These are phyloP conservation scores for Chaetodon auriga DNA, from an alignment of 2,113 vertebrate species.

Conservation along the genomic window DNA sequence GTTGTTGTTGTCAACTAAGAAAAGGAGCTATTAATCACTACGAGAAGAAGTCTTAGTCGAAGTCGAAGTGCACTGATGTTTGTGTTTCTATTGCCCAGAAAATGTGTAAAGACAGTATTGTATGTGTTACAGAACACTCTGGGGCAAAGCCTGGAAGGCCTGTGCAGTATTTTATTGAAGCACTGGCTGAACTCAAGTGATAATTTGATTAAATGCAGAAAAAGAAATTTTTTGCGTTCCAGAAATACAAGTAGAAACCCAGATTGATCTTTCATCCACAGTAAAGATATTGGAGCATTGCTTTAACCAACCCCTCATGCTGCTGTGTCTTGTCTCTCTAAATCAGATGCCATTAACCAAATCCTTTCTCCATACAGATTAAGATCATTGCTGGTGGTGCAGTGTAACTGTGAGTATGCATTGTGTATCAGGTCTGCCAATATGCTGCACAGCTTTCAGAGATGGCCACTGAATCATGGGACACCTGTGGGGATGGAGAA, in stretches of 20 bases:
- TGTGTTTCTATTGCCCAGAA: neutral
- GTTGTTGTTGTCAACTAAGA: neutral
- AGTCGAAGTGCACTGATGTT: neutral
- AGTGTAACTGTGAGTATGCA: slow-evolving; percentile 11
- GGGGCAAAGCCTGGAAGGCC: neutral
- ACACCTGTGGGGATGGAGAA: slow-evolving; percentile 50
- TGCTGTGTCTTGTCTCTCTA: slow-evolving; percentile 5
- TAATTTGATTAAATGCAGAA: neutral
- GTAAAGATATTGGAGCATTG: neutral
- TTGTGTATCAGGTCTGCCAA: slow-evolving; percentile 20
- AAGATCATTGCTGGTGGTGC: slow-evolving; percentile 28
- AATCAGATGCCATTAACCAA: slow-evolving; percentile 4
- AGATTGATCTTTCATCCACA: neutral
- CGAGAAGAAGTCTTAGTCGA: too few species aligned
- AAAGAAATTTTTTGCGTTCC: neutral
- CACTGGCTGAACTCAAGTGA: neutral
- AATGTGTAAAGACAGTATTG: neutral
- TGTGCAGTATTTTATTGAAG: neutral
- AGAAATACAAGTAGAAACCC: neutral
- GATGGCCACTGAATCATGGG: slow-evolving; percentile 44
- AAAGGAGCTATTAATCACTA: neutral
- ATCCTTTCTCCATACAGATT: slow-evolving; percentile 27
- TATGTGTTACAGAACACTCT: neutral
- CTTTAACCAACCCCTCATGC: neutral
- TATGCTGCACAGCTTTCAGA: slow-evolving; percentile 49